These are phyloP conservation scores for Drosophila triauraria DNA, from an alignment of 1,140 invertebrate genomes.

Conservation along the genomic window DNA sequence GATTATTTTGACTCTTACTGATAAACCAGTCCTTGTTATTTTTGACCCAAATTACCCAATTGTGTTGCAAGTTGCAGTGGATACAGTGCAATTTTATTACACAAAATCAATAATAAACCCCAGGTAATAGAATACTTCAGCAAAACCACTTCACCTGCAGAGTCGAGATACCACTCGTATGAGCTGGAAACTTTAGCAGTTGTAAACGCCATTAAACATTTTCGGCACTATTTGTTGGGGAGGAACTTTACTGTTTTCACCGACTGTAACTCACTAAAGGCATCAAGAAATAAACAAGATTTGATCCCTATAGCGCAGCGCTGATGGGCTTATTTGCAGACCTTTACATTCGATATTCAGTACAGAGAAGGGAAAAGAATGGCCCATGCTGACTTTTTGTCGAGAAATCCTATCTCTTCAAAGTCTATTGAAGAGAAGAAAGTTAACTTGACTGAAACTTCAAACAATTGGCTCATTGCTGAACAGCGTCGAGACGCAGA, in stretches of 20 bases:
- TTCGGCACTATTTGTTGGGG: neutral
- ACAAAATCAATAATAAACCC: conserved; percentile 22
- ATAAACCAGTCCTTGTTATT: conserved; percentile 18
- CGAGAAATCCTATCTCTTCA: conserved; percentile 1
- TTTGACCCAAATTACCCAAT: conserved; percentile 37
- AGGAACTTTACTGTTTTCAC: neutral
- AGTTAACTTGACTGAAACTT: conserved; percentile 38
- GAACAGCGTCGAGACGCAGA: neutral
- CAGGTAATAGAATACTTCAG: conserved; percentile 35
- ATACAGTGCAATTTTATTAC: conserved; percentile 19
- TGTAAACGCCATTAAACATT: neutral
- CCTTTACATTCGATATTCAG: conserved; percentile 35
- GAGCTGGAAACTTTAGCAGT: conserved; percentile 31
- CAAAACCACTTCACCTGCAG: conserved; percentile 1
- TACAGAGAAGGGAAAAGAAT: conserved; percentile 29
- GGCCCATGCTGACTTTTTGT: conserved; percentile 19
- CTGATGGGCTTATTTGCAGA: conserved; percentile 21
- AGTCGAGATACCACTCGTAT: conserved; percentile 33
- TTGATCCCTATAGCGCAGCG: conserved; percentile 17
- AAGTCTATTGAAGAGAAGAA: conserved; percentile 15
- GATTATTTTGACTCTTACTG: conserved; percentile 4
- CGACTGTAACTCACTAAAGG: neutral
- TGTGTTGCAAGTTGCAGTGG: conserved; percentile 6
- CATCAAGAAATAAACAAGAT: conserved; percentile 27
- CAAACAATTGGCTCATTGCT: conserved; percentile 35